Evolutionary conservation across 2,888 invertebrate genomes (phyloP), one percentile per base, ranked within the genome.

Genomic region (Xanthorhoe designata): DNA sequence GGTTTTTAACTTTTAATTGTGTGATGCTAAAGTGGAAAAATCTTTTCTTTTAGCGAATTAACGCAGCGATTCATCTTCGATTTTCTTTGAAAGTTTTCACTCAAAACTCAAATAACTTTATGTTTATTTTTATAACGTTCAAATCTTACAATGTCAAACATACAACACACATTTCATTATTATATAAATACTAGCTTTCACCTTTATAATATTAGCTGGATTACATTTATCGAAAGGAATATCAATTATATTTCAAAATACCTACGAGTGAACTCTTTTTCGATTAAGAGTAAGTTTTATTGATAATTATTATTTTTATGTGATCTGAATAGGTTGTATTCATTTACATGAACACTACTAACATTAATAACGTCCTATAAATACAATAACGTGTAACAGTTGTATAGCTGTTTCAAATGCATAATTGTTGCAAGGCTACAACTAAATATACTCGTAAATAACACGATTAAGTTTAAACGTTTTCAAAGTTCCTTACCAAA

Each of bases 1-100:
- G 70, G 51, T 76, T 79, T 76, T 76, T 71, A 78, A 79, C 75
- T 75, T 78, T 77, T 65, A 73, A 70, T 68, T 64, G 64, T 66
- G 45, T 66, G 65, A 64, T 64, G 62, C 60, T 64, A 60, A 64
- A 70, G 64, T 63, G 51, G 52, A 68, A 62, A 60, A 66, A 68
- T 60, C 64, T 68, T 69, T 69, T 70, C 58, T 66, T 70, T 68
- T 55, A 56, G 53, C 60, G 61, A 68, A 66, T 71, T 69, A 68
- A 64, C 63, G 64, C 64, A 55, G 47, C 66, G 35, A 51, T 64
- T 65, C 18, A 38, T 58, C 47, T 65, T 65, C 38, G 56, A 60
- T 60, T 64, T 45, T 58, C 50, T 63, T 54, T 56, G 32, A 17
- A 29, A 53, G 17, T 9, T 29, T 62, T 42, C 8, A 17, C 1